Evolutionary conservation across 2,888 invertebrate species (phyloP).

Genomic region (Stegophylla sp.): DNA sequence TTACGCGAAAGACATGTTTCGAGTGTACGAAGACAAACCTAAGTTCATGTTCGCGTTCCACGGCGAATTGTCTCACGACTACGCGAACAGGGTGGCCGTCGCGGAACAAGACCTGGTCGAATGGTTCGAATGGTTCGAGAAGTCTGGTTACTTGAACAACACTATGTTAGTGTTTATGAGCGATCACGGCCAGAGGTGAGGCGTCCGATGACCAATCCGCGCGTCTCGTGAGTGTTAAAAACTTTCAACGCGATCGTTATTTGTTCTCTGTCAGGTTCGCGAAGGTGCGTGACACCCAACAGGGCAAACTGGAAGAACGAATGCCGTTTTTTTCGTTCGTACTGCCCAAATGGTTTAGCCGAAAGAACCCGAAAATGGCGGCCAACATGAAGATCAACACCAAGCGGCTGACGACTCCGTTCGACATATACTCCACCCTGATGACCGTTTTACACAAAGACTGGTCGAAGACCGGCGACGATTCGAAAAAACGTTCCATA

Average conservation of each 20-base stretch:
- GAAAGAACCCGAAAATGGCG: conserved; percentile 70
- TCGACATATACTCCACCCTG: conserved; percentile 85
- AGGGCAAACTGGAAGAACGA: conserved; percentile 91
- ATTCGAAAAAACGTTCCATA: conserved; percentile 69
- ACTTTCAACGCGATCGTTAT: not conserved
- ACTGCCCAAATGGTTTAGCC: conserved; percentile 76
- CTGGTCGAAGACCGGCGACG: conserved; percentile 67
- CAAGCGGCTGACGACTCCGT: conserved; percentile 80
- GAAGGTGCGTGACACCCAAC: conserved; percentile 80
- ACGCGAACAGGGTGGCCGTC: conserved; percentile 78
- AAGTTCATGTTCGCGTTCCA: conserved; percentile 89
- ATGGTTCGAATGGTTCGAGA: conserved; percentile 72
- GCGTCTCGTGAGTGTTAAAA: not conserved
- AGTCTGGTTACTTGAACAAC: conserved; percentile 74
- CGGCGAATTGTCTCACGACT: conserved; percentile 86
- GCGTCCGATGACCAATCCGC: not conserved
- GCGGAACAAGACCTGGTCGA: conserved; percentile 77
- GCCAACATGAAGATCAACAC: conserved; percentile 73
- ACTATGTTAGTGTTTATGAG: conserved; percentile 88
- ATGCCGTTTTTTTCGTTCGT: conserved; percentile 84
- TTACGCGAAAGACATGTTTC: conserved; percentile 68
- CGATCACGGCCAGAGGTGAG: conserved; percentile 90
- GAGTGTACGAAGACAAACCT: conserved; percentile 73
- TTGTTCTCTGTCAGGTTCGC: conserved; percentile 72
- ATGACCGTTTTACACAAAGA: conserved; percentile 71